phyloP scores from a whole-genome alignment of 2,888 invertebrate species.

The Mellilla xanthometata region DNA sequence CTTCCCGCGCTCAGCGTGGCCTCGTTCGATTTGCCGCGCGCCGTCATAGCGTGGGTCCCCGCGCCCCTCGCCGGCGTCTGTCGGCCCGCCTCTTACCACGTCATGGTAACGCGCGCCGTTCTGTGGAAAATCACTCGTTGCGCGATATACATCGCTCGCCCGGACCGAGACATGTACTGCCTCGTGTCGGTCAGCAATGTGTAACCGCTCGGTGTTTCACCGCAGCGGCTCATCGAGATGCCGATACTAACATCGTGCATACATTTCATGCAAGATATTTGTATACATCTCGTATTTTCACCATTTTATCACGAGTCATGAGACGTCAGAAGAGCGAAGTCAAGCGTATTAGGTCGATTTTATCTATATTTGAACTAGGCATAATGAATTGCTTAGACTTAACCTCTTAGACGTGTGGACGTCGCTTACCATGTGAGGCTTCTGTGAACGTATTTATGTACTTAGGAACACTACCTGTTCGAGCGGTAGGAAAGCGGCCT shows the following conservation, averaged over 20 bases:
- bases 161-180: constrained; percentile 27
- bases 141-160: constrained; percentile 58
- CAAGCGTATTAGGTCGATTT: constrained; percentile 11
- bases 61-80: constrained; percentile 45
- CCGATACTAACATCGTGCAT: constrained; percentile 23
- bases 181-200: constrained; percentile 45
- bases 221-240: constrained; percentile 43
- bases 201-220: constrained; percentile 33
- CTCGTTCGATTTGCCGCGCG: constrained; percentile 78
- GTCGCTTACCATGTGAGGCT: constrained; percentile 18
- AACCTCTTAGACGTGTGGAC: constrained; percentile 20
- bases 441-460: constrained; percentile 16
- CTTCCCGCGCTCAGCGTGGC: constrained; percentile 62
- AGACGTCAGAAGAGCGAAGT: constrained; percentile 48
- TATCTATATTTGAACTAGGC: constrained; percentile 15
- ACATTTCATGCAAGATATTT: constrained; percentile 43
- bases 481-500: constrained; percentile 18
- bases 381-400: constrained; percentile 22
- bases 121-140: constrained; percentile 62
- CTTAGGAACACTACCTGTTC: constrained; percentile 15
- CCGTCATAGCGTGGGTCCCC: constrained; percentile 55
- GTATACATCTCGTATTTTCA: constrained; percentile 60
- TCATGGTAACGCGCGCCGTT: constrained; percentile 62
- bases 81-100: constrained; percentile 57
- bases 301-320: constrained; percentile 51